These are phyloP conservation scores for Euphydryas editha DNA, from an alignment of 2,888 invertebrate genomes.

Conservation along the genomic window DNA sequence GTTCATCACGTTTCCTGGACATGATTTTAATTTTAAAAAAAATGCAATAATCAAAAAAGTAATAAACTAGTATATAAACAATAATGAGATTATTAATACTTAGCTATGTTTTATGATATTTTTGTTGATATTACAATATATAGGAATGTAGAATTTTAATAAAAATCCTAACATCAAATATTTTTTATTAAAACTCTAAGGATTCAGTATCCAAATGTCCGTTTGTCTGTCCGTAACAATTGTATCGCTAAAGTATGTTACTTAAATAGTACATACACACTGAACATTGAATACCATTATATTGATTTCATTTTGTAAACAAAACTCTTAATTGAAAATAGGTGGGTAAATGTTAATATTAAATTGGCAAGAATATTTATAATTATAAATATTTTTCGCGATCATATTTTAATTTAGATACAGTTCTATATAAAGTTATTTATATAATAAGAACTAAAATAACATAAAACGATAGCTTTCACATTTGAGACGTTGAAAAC, in stretches of 20 bases:
- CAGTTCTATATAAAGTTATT: not conserved
- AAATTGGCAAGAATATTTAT: too few relatives aligned
- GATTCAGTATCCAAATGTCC: too few relatives aligned
- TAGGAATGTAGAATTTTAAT: not conserved
- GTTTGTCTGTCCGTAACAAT: too few relatives aligned
- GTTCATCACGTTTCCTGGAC: conserved; percentile 22
- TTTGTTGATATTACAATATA: not conserved
- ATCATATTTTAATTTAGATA: not conserved
- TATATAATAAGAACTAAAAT: conserved; percentile 10
- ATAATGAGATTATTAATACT: conserved; percentile 12
- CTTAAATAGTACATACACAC: too few relatives aligned
- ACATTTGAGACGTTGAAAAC: conserved; percentile 2
- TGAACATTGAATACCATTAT: too few relatives aligned
- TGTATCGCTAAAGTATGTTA: too few relatives aligned
- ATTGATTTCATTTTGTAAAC: too few relatives aligned
- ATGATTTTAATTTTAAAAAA: conserved; percentile 32
- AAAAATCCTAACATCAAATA: not conserved
- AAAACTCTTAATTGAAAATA: too few relatives aligned
- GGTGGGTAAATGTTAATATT: too few relatives aligned
- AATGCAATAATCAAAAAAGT: conserved; percentile 32
- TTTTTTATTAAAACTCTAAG: too few relatives aligned
- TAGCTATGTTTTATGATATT: conserved; percentile 4
- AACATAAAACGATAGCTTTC: not conserved
- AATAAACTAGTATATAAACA: conserved; percentile 19
- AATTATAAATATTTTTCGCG: not conserved